Percentiles rank a stretch among this genome's conserved stretches.
Conservation (phyloP, 1,140 invertebrate species). For the Glossosoma conforme region DNA sequence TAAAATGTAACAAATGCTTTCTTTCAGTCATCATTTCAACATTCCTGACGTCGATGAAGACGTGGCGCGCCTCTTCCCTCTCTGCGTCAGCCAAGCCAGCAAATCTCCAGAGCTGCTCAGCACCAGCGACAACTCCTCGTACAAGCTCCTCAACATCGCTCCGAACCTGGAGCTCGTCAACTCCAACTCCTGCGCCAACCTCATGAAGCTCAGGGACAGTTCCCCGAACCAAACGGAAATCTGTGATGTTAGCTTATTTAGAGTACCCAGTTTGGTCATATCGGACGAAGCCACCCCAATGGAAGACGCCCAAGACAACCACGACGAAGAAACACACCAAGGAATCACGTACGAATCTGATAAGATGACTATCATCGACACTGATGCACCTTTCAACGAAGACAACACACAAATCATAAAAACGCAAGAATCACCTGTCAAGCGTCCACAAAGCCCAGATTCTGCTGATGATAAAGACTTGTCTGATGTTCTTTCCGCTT, state of each 20-base stretch:
- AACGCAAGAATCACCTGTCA: conserved; percentile 20
- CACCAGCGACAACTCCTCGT: conserved; percentile 10
- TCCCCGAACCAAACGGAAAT: conserved; percentile 32
- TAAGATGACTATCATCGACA: conserved; percentile 59
- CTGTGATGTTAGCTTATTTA: conserved; percentile 44
- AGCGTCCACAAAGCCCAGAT: conserved; percentile 20
- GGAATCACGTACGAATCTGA: conserved; percentile 52
- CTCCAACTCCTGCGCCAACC: conserved; percentile 46
- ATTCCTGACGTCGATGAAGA: conserved; percentile 52
- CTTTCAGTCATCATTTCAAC: conserved; percentile 33
- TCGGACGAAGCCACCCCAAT: conserved; percentile 42
- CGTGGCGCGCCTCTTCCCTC: conserved; percentile 37
- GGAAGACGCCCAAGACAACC: conserved; percentile 16
- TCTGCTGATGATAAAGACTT: conserved; percentile 40
- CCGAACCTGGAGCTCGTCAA: conserved; percentile 45
- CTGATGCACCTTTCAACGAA: conserved; percentile 49
- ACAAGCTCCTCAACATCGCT: conserved; percentile 35
- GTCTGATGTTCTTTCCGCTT: conserved; percentile 57
- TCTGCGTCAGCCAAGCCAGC: conserved; percentile 25
- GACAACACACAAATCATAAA: conserved; percentile 33
- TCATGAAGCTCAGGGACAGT: conserved; percentile 36
- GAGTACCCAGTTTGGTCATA: conserved; percentile 47
- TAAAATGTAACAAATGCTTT: too few species aligned
- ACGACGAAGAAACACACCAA: conserved; percentile 31
- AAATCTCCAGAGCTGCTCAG: conserved; percentile 19